Evolutionary conservation across 2,888 invertebrate genomes (phyloP).

Genomic region (Empis stercorea): DNA sequence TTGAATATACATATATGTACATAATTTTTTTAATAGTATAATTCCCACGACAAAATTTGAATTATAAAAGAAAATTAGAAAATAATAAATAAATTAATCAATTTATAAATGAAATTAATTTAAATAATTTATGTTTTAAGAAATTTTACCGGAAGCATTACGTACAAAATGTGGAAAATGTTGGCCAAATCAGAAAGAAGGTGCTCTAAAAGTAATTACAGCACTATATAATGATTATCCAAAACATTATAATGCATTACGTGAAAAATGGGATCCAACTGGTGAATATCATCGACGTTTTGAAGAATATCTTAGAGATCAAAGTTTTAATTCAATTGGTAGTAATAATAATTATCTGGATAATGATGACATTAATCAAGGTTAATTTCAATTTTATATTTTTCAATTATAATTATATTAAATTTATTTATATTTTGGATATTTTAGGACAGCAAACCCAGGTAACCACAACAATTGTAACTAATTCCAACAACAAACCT

Average conservation of each 20-base stretch:
- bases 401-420: neutral
- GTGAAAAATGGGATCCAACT: slow-evolving; percentile 56
- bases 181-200: slow-evolving; percentile 49
- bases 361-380: neutral
- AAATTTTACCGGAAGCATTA: slow-evolving; percentile 56
- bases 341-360: slow-evolving; percentile 11
- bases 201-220: slow-evolving; percentile 54
- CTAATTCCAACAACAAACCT: neutral
- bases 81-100: neutral
- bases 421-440: neutral
- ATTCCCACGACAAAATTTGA: neutral
- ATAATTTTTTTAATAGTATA: too few species aligned
- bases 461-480: slow-evolving; percentile 8
- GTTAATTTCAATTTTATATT: neutral
- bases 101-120: neutral
- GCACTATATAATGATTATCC: slow-evolving; percentile 49
- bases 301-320: slow-evolving; percentile 26
- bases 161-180: slow-evolving; percentile 52
- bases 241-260: slow-evolving; percentile 53
- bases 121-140: slow-evolving; percentile 31
- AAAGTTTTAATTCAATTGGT: slow-evolving; percentile 19
- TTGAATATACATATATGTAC: too few species aligned
- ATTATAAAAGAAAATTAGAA: neutral
- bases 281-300: slow-evolving; percentile 47
- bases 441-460: slow-evolving; percentile 13